Evolutionary conservation across 1,140 invertebrate species (phyloP), one percentile per base, ranked within the genome.

Genomic region (Caenorhabditis remanei): DNA sequence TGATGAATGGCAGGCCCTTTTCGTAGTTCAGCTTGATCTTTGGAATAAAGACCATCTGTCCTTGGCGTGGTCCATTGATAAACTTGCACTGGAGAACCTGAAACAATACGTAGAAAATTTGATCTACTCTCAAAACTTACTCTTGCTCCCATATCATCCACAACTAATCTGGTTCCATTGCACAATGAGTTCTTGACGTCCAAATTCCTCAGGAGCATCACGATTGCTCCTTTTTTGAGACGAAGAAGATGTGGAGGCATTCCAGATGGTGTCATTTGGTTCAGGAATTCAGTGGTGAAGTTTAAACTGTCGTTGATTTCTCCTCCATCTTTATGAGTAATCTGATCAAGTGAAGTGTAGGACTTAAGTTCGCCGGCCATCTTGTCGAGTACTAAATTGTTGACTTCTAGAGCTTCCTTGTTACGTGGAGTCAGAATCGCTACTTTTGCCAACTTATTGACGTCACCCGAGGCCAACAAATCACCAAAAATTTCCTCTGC

Each of bases 171-270:
- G 3, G 87, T 87, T 21, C 87, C 87, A 65, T 88, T 88, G 46
- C 85, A 88, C 11, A 88, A 50, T 21, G 61, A 61, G n/a, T 55
- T 86, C 48, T n/a, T n/a, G 6, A 88, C 87, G n/a, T 82, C 63
- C 6, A 88, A 41, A 48, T 88, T 88, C 13, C 84, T n/a, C 21
- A 87, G 50, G 5, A 88, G 63, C 84, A 88, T 88, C n/a, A 88
- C 85, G 21, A 85, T 56, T 14, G 43, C 43, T 8, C 87, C 87
- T 8, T 61, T 43, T 40, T 87, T 87, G 8, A 88, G 41, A 14
- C 87, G 43, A 2, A 87, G n/a, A 0, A 13, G 14, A 40, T 88
- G 85, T 9, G 53, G 87, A 19, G 85, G 85, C 13, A 84, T 7
- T 9, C 87, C 85, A 5, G 65, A 79, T 19, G 85, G 87, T 32